phyloP scores from a whole-genome alignment of 2,888 invertebrate genomes.

The Ommatoiulus sabulosus region DNA sequence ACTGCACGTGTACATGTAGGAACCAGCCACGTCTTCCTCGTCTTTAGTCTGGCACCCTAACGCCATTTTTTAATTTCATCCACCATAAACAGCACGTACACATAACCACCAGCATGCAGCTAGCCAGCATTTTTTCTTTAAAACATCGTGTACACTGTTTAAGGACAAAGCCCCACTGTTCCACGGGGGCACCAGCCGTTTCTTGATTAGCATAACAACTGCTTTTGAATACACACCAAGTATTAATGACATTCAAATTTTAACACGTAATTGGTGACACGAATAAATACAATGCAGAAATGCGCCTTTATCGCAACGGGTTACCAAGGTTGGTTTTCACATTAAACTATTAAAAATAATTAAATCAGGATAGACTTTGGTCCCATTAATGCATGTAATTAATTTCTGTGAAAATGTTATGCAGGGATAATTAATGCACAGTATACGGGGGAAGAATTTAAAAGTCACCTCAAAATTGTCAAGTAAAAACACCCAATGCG shows the following conservation, averaged over 20 bases:
- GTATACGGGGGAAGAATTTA: not conserved
- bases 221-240: not conserved
- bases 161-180: slow-evolving; percentile 1
- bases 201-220: slow-evolving; percentile 23
- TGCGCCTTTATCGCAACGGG: not conserved
- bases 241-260: slow-evolving; percentile 20
- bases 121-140: not conserved
- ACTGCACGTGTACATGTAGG: too few relatives aligned
- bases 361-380: not conserved
- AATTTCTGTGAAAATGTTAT: not conserved
- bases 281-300: slow-evolving; percentile 11
- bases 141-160: not conserved
- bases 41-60: not conserved
- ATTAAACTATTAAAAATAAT: not conserved
- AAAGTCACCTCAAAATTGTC: not conserved
- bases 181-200: not conserved
- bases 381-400: not conserved
- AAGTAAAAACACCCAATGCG: not conserved
- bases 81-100: not conserved
- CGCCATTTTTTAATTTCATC: not conserved
- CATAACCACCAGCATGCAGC: not conserved
- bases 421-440: not conserved
- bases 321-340: slow-evolving; percentile 23
- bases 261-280: slow-evolving; percentile 39
- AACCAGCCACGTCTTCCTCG: too few relatives aligned